phyloP scores from a whole-genome alignment of 2,113 vertebrate genomes.

The Illadopsis cleaveri region DNA sequence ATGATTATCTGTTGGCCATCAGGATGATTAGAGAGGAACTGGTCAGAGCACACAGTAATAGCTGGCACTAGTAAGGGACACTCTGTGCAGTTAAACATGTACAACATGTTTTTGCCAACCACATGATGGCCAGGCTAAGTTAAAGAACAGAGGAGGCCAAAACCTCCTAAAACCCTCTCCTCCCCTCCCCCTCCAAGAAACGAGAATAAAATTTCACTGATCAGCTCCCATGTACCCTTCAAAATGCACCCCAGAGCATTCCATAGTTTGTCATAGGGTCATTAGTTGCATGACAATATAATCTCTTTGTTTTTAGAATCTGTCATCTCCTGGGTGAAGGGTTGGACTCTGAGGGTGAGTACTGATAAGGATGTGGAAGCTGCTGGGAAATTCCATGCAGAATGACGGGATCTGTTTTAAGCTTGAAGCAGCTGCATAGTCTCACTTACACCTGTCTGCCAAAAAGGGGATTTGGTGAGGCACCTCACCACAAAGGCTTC shows the following conservation, averaged over 20 bases:
- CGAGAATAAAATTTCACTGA: background rate
- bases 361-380: slow-evolving; percentile 10
- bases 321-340: slow-evolving; percentile 15
- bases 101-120: background rate
- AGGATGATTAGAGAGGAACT: background rate
- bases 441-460: background rate
- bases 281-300: background rate
- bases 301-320: slow-evolving; percentile 17
- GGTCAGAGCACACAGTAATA: background rate
- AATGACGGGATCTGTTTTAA: background rate
- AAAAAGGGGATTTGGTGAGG: background rate
- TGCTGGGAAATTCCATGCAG: background rate
- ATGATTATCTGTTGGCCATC: background rate
- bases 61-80: background rate
- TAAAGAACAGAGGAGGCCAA: background rate
- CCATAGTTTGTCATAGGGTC: background rate
- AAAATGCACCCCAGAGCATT: background rate
- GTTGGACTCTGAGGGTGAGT: background rate
- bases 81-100: background rate
- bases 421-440: background rate
- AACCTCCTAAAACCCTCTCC: background rate
- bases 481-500: background rate
- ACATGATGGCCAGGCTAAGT: background rate
- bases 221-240: background rate
- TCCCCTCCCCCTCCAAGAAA: background rate